Percentiles rank a stretch among this genome's conserved stretches.
These are phyloP conservation scores for Drosophila willistoni DNA, from an alignment of 1,140 invertebrate species.

Conservation along the genomic window DNA sequence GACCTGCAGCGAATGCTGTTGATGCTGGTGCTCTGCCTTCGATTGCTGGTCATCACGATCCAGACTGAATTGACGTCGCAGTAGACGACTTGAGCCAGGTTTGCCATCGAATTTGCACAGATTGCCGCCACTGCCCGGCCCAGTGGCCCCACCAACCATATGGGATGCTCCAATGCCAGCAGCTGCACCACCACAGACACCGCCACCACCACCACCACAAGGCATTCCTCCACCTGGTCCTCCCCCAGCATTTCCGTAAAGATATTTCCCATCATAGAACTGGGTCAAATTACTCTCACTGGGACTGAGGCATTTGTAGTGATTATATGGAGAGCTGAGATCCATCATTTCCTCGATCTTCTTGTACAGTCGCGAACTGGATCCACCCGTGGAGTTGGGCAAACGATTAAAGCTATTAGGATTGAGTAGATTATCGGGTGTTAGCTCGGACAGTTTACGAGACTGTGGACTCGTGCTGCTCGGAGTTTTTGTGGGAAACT, in stretches of 20 bases:
- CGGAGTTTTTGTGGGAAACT: slow-evolving; percentile 72
- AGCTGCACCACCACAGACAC: slow-evolving; percentile 22
- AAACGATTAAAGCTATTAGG: slow-evolving; percentile 78
- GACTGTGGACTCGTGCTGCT: slow-evolving; percentile 69
- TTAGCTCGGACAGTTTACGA: slow-evolving; percentile 76
- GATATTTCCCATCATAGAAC: slow-evolving; percentile 81
- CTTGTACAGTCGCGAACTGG: slow-evolving; percentile 78
- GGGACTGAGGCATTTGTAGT: slow-evolving; percentile 89
- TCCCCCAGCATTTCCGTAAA: slow-evolving; percentile 53
- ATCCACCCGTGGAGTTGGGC: slow-evolving; percentile 73
- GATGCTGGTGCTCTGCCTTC: slow-evolving; percentile 72
- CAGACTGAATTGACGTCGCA: slow-evolving; percentile 88
- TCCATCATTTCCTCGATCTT: slow-evolving; percentile 85
- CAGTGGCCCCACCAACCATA: not conserved
- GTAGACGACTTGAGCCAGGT: slow-evolving; percentile 84
- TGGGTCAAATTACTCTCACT: slow-evolving; percentile 85
- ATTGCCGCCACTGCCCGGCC: slow-evolving; percentile 44
- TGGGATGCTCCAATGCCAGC: slow-evolving; percentile 43
- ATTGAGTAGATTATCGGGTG: slow-evolving; percentile 74
- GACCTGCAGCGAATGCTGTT: slow-evolving; percentile 68
- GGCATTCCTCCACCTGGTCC: slow-evolving; percentile 32
- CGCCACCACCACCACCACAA: slow-evolving; percentile 28
- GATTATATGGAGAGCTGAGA: slow-evolving; percentile 88
- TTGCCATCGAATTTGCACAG: slow-evolving; percentile 65
- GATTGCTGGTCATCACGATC: slow-evolving; percentile 85